A percentile compares a stretch with the other conserved stretches of the same genome.
These are phyloP conservation scores for Nyctereutes procyonoides DNA, from an alignment of 2,113 vertebrate species.

Conservation along the genomic window DNA sequence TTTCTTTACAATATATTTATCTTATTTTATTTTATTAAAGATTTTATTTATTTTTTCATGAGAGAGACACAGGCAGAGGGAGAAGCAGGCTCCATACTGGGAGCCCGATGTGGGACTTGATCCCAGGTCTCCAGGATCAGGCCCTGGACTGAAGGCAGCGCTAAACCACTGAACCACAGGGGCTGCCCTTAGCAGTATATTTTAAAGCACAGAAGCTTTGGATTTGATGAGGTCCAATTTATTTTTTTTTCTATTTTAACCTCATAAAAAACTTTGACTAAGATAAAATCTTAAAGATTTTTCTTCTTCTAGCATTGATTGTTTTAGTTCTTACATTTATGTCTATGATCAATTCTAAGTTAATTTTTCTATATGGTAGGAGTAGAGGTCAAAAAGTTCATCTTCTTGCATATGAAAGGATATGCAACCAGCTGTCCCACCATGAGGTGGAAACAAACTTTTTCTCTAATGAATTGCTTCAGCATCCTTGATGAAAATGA, in stretches of 20 bases:
- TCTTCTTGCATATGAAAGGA: neutral
- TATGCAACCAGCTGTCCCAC: neutral
- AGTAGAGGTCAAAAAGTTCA: neutral
- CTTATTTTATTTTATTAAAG: no score
- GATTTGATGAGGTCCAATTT: neutral
- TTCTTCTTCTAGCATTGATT: neutral
- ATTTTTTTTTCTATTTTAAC: neutral
- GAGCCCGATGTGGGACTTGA: no score
- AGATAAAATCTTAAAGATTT: neutral
- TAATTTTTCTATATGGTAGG: neutral
- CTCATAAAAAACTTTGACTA: neutral
- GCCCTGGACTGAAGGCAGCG: no score
- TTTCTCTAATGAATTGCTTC: neutral
- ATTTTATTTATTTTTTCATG: no score
- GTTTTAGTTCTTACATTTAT: neutral
- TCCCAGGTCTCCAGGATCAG: no score
- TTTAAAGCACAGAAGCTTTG: neutral
- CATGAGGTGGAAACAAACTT: neutral
- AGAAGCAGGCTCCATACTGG: no score
- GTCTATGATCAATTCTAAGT: neutral
- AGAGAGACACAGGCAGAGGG: no score
- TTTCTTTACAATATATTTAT: neutral
- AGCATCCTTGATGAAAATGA: neutral
- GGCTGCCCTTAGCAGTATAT: neutral
- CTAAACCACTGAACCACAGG: no score